These are phyloP conservation scores for Zaprionus ornatus DNA, from an alignment of 1,140 invertebrate species.

Conservation along the genomic window DNA sequence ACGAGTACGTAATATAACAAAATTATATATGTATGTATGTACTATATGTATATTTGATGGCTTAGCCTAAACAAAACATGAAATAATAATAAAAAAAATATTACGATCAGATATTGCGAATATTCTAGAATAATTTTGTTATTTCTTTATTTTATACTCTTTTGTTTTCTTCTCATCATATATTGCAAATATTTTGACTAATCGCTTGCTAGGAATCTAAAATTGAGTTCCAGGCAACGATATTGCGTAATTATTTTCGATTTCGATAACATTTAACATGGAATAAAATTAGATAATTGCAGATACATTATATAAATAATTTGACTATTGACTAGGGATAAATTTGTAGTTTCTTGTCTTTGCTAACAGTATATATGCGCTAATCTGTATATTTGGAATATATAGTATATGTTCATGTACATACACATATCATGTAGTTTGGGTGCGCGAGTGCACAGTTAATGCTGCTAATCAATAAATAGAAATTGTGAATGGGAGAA, in stretches of 20 bases:
- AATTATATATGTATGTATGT: neutral
- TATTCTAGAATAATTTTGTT: slow-evolving; percentile 10
- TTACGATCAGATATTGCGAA: slow-evolving; percentile 13
- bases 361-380: slow-evolving; percentile 57
- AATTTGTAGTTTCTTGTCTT: slow-evolving; percentile 70
- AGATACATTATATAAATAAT: slow-evolving; percentile 71
- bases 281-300: slow-evolving; percentile 67
- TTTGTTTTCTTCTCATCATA: neutral
- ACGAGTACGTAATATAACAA: slow-evolving; percentile 61
- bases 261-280: slow-evolving; percentile 41
- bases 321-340: slow-evolving; percentile 84
- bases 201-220: neutral
- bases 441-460: neutral
- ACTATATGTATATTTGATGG: slow-evolving; percentile 34
- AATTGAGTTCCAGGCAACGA: neutral
- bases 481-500: slow-evolving; percentile 39
- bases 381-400: slow-evolving; percentile 78
- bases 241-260: neutral
- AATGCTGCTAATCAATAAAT: slow-evolving; percentile 66
- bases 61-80: slow-evolving; percentile 61
- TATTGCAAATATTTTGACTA: slow-evolving; percentile 29
- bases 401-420: slow-evolving; percentile 12
- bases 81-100: slow-evolving; percentile 25
- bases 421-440: slow-evolving; percentile 2
- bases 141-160: slow-evolving; percentile 2